Evolutionary conservation across 2,113 vertebrate species (phyloP).

Genomic region (Saccopteryx leptura): DNA sequence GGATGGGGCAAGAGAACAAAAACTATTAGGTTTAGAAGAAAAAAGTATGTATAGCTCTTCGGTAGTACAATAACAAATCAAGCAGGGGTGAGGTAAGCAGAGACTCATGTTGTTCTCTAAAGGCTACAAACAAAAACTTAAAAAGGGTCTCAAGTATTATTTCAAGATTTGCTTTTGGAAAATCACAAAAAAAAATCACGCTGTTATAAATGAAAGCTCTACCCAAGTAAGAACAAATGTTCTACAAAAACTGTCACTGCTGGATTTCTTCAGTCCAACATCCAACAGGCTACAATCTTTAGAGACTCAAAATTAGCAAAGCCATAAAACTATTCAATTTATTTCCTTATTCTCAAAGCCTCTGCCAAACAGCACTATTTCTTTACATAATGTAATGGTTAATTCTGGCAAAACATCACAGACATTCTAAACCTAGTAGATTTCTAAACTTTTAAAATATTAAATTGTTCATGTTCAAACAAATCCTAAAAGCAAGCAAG

Average conservation of each 20-base stretch:
- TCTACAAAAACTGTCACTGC: slow-evolving; percentile 23
- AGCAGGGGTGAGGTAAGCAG: not conserved
- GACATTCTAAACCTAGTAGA: slow-evolving; percentile 65
- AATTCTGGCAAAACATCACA: slow-evolving; percentile 60
- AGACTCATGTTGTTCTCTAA: not conserved
- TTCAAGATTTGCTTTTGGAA: slow-evolving; percentile 21
- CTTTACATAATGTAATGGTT: slow-evolving; percentile 41
- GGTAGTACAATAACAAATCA: not conserved
- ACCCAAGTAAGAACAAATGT: slow-evolving; percentile 13
- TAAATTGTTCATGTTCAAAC: slow-evolving; percentile 73
- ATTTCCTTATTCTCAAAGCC: slow-evolving; percentile 46
- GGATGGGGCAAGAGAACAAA: not conserved
- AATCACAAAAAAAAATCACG: slow-evolving; percentile 41
- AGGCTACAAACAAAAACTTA: slow-evolving; percentile 31
- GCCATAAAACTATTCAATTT: not conserved
- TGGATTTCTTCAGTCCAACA: slow-evolving; percentile 44
- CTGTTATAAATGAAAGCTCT: slow-evolving; percentile 3
- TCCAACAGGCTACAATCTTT: not conserved
- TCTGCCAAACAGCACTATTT: slow-evolving; percentile 58
- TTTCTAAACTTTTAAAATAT: slow-evolving; percentile 68
- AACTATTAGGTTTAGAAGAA: not conserved
- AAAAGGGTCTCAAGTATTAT: not conserved
- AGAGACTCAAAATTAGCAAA: not conserved
- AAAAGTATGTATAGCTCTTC: not conserved
- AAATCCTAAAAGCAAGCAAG: slow-evolving; percentile 72